Evolutionary conservation across 2,888 invertebrate genomes (phyloP).

Genomic region (Suillia variegata): DNA sequence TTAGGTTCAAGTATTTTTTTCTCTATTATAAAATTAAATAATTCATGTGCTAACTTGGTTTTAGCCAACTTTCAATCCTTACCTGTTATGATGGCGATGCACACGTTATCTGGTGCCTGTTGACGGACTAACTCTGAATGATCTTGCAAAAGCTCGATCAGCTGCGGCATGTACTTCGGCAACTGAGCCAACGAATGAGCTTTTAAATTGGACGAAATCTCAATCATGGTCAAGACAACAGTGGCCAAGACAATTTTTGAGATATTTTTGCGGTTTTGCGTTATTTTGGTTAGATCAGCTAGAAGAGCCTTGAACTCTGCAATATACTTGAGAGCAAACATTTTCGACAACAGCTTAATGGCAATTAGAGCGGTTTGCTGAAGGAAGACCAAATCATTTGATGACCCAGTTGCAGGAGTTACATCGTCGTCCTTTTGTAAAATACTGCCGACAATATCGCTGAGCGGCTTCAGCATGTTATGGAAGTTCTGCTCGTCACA

Average conservation of each 20-base stretch:
- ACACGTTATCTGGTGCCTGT: slow-evolving; percentile 50
- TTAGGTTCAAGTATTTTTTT: neutral
- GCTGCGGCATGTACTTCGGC: slow-evolving; percentile 79
- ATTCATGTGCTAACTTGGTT: neutral
- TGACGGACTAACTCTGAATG: slow-evolving; percentile 64
- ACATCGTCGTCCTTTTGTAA: slow-evolving; percentile 60
- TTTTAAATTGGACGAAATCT: slow-evolving; percentile 73
- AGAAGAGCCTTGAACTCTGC: slow-evolving; percentile 74
- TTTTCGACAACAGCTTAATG: slow-evolving; percentile 79
- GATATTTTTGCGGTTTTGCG: slow-evolving; percentile 44
- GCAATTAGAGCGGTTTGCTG: slow-evolving; percentile 84
- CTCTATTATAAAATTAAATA: neutral
- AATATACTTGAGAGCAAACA: slow-evolving; percentile 71
- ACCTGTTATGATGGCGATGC: slow-evolving; percentile 66
- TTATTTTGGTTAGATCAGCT: slow-evolving; percentile 67
- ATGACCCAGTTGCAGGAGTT: slow-evolving; percentile 46
- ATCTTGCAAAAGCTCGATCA: slow-evolving; percentile 71
- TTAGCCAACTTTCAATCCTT: too few species aligned
- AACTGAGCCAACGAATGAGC: slow-evolving; percentile 76
- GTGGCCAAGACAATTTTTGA: slow-evolving; percentile 69
- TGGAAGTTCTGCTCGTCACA: slow-evolving; percentile 64
- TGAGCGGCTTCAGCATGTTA: slow-evolving; percentile 67
- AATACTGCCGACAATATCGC: slow-evolving; percentile 66
- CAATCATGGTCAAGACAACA: slow-evolving; percentile 71
- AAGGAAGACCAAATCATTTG: slow-evolving; percentile 68